Conservation (phyloP, 2,888 invertebrate species). For the Caenorhabditis sp. region DNA sequence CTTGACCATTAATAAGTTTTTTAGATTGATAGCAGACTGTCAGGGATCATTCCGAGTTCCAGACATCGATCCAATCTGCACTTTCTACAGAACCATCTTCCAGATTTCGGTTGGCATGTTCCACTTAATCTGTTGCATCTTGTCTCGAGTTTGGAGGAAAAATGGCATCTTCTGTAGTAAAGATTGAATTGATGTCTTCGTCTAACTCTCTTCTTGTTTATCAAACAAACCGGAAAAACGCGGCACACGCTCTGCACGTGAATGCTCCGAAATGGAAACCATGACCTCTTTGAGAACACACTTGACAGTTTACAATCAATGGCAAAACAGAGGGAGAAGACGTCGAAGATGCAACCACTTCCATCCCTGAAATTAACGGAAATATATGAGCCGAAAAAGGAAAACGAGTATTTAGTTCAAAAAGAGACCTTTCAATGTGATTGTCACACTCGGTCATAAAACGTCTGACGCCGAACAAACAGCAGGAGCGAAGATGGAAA, state of each 20-base stretch:
- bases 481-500: no score
- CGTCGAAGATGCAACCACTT: background rate
- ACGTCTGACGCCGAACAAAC: no score
- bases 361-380: background rate
- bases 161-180: slow-evolving; percentile 30
- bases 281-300: slow-evolving; percentile 24
- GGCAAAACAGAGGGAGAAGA: no score
- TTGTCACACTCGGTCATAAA: no score
- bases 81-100: slow-evolving; percentile 34
- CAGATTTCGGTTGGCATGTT: slow-evolving; percentile 12
- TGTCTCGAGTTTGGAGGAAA: background rate
- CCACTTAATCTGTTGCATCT: slow-evolving; percentile 8
- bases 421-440: no score
- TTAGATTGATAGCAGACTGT: background rate
- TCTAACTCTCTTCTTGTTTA: no score
- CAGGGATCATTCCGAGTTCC: slow-evolving; percentile 24
- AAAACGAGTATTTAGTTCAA: no score
- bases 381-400: background rate
- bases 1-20: background rate
- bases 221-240: slow-evolving; percentile 30
- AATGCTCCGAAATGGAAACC: slow-evolving; percentile 29
- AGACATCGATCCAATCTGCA: slow-evolving; percentile 11
- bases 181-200: no score
- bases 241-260: slow-evolving; percentile 33
- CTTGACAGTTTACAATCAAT: slow-evolving; percentile 19